Evolutionary conservation across 2,797 vertebrate species (phyloP).

Genomic region (Picus viridis): DNA sequence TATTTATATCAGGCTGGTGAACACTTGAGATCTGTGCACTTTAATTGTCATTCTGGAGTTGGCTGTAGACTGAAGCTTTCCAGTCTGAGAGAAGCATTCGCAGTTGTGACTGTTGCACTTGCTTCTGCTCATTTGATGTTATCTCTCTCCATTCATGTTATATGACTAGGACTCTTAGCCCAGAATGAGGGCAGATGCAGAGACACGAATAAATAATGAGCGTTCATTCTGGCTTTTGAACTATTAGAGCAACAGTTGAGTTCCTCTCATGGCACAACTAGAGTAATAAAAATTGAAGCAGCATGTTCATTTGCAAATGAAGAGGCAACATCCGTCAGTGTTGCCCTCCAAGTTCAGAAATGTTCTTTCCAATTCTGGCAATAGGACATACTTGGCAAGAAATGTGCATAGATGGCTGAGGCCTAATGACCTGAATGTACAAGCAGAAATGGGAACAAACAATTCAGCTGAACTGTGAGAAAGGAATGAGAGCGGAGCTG

Average conservation of each 20-base stretch:
- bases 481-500: not conserved
- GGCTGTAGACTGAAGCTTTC: not conserved
- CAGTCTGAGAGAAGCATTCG: not conserved
- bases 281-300: not conserved
- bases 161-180: not conserved
- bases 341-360: not conserved
- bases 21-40: not conserved
- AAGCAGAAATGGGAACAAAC: not conserved
- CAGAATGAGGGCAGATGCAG: not conserved
- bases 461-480: slow-evolving; percentile 3
- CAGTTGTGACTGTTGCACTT: not conserved
- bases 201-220: not conserved
- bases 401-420: not conserved
- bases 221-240: not conserved
- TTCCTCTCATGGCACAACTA: not conserved
- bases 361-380: not conserved
- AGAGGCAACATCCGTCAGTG: not conserved
- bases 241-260: not conserved
- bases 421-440: not conserved
- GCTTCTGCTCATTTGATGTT: not conserved
- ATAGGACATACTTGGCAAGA: not conserved
- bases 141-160: rapidly evolving
- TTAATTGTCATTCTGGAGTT: not conserved
- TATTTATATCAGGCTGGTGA: not conserved
- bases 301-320: not conserved